Conservation (phyloP, 2,888 invertebrate genomes). For the Nemapogon koenigi region DNA sequence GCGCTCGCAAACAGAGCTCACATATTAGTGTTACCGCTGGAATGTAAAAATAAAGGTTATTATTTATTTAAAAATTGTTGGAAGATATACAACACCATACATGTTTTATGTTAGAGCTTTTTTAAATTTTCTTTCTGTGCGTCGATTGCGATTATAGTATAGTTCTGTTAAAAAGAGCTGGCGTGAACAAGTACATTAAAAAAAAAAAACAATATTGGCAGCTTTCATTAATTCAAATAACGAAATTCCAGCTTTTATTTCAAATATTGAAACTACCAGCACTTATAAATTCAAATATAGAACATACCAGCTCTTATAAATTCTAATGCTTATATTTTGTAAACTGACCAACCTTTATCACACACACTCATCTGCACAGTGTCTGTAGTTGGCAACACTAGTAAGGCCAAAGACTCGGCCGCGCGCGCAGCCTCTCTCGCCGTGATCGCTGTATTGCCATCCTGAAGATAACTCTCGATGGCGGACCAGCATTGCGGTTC, state of each 20-base stretch:
- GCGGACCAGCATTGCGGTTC: slow-evolving; percentile 31
- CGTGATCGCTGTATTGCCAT: slow-evolving; percentile 16
- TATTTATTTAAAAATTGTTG: no score
- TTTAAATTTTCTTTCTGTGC: no score
- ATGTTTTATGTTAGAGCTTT: no score
- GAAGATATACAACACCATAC: no score
- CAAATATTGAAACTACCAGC: no score
- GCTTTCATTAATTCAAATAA: slow-evolving; percentile 10
- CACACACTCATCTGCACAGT: slow-evolving; percentile 28
- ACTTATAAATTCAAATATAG: no score
- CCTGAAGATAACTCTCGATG: slow-evolving; percentile 12
- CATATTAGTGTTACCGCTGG: slow-evolving; percentile 47
- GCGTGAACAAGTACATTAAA: no score
- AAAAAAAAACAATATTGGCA: neutral
- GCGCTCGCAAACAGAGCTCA: slow-evolving; percentile 27
- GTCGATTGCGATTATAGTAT: no score
- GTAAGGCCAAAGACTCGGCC: slow-evolving; percentile 37
- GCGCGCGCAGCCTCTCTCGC: slow-evolving; percentile 27
- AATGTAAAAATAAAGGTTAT: slow-evolving; percentile 8
- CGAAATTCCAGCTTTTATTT: no score
- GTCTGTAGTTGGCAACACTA: slow-evolving; percentile 40
- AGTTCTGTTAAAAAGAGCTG: no score
- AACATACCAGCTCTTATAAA: no score
- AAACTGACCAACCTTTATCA: slow-evolving; percentile 31
- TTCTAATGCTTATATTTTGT: slow-evolving; percentile 1